Evolutionary conservation across 1,140 invertebrate genomes (phyloP), one percentile per base, ranked within the genome.

Genomic region (Atopsyche davidsoni): DNA sequence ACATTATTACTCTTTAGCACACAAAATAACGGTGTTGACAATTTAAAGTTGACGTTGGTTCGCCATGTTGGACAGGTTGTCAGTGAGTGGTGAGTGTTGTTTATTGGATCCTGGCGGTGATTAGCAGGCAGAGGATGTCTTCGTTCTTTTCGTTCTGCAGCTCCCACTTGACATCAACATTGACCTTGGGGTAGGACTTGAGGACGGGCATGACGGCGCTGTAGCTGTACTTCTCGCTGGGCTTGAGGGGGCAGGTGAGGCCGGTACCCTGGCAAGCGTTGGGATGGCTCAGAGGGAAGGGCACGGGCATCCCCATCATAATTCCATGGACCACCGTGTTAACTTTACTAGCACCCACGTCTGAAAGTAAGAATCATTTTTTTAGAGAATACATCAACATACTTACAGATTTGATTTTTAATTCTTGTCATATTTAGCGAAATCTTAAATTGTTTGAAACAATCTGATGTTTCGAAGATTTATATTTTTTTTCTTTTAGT

Each of bases 121-220:
- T 81, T 44, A 79, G 31, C 9, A 83, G 61, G 59, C 85, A 89
- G 32, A 85, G 68, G 3, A 87, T 70, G 57, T 85, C 77, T 34
- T 78, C 68, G 0, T 59, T 60, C 2, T 76, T 66, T 42, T 79
- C 73, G 62, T 80, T 74, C 59, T 79, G 69, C 10, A 88, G 61
- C 64, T 86, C 80, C 81, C 83, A 87, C 65, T 83, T 85, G 0
- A 88, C 79, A 2, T 76, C 73, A 0, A 88, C 79, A 1, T 64
- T 72, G 0, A 87, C 80, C 60, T 74, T 78, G 2, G 86, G 86
- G 59, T 86, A 88, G 1, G 65, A 69, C 50, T 74, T 77, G 2
- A 77, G 59, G 1, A 88, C 72, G 0, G 75, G 75, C 41, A 89
- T 60, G 1, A 68, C 70, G 0, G 81, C 71, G 18, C 49, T 70